Conservation (phyloP, 2,797 vertebrate species). For the Esox masquinongy region DNA sequence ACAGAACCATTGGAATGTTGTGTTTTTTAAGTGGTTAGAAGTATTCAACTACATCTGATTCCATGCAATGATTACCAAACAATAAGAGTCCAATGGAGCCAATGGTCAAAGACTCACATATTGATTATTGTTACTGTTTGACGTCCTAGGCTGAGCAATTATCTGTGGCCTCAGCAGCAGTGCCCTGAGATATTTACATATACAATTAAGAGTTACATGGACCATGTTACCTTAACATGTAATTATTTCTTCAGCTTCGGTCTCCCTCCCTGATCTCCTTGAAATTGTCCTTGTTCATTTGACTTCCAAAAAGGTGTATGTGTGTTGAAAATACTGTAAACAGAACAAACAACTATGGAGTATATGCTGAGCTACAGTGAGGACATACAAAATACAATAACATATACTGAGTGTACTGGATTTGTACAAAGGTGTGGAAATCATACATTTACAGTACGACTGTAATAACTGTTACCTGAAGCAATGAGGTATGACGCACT, state of each 20-base stretch:
- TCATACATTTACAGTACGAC: no score
- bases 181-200: conserved; percentile 5
- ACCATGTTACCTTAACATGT: background rate
- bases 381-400: background rate
- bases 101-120: conserved; percentile 27
- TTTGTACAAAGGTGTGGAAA: no score
- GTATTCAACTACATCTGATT: conserved; percentile 41
- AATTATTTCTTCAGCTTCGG: background rate
- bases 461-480: no score
- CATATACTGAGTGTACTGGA: no score
- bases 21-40: conserved; percentile 42
- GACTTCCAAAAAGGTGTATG: background rate
- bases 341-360: no score
- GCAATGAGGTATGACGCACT: no score
- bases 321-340: no score
- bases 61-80: conserved; percentile 48
- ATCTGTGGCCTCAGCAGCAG: background rate
- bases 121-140: conserved; percentile 22
- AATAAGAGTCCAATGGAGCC: conserved; percentile 33
- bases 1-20: conserved; percentile 21
- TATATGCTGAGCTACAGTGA: background rate
- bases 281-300: background rate
- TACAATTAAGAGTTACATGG: background rate
- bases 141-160: background rate
- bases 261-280: background rate